These are phyloP conservation scores for Drosophila recens DNA, from an alignment of 2,888 invertebrate genomes.

Conservation along the genomic window DNA sequence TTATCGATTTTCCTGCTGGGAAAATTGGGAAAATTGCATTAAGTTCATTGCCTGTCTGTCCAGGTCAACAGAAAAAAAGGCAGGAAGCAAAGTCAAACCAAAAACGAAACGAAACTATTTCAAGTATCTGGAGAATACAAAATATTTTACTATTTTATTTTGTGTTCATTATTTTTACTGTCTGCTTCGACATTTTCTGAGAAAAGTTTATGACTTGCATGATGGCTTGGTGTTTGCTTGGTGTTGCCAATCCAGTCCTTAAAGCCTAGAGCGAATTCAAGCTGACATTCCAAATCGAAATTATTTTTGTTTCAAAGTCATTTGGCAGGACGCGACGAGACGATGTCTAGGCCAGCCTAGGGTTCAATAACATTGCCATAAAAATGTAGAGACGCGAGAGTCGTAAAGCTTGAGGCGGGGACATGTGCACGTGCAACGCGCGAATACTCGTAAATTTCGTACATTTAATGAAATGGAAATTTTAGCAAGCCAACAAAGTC, in stretches of 20 bases:
- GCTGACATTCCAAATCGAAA: slow-evolving; percentile 45
- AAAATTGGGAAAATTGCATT: slow-evolving; percentile 51
- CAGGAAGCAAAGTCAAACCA: slow-evolving; percentile 3
- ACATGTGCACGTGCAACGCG: slow-evolving; percentile 71
- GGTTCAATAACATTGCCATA: slow-evolving; percentile 66
- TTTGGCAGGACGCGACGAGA: slow-evolving; percentile 61
- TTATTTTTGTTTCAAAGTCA: slow-evolving; percentile 66
- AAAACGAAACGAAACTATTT: slow-evolving; percentile 46
- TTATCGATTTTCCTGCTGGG: slow-evolving; percentile 53
- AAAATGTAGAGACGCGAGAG: slow-evolving; percentile 34
- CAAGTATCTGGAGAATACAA: slow-evolving; percentile 52
- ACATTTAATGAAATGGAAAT: slow-evolving; percentile 74
- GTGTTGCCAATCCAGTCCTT: slow-evolving; percentile 5
- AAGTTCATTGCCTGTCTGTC: slow-evolving; percentile 53
- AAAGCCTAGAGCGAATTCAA: slow-evolving; percentile 28
- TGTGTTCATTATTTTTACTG: slow-evolving; percentile 23
- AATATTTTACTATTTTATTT: slow-evolving; percentile 31
- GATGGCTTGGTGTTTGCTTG: slow-evolving; percentile 14
- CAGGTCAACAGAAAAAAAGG: slow-evolving; percentile 1
- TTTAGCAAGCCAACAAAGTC: slow-evolving; percentile 29
- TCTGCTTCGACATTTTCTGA: slow-evolving; percentile 51
- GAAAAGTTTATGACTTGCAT: slow-evolving; percentile 63
- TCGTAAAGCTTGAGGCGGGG: slow-evolving; percentile 55
- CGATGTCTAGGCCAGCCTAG: slow-evolving; percentile 37
- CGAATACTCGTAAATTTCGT: slow-evolving; percentile 66